Evolutionary conservation across 2,797 vertebrate genomes (phyloP).

Genomic region (Bradypodion ventrale): DNA sequence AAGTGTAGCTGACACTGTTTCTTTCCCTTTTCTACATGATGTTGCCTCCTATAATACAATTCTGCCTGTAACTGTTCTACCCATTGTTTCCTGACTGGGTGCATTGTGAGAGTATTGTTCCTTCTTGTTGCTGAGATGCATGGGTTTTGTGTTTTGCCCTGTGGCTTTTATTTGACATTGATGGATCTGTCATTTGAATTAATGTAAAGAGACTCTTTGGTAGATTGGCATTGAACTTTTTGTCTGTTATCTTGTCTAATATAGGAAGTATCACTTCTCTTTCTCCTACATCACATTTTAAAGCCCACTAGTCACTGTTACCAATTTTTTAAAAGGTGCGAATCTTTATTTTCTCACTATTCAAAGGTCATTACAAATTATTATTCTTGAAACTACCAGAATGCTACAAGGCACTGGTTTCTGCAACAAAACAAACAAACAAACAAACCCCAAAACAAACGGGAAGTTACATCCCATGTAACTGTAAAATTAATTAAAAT

Average conservation of each 20-base stretch:
- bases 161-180: fast-evolving
- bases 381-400: too few species aligned
- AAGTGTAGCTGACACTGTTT: background rate
- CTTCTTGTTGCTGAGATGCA: conserved; percentile 3
- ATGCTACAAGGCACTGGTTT: too few species aligned
- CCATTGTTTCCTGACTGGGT: background rate
- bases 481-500: too few species aligned
- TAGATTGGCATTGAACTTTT: background rate
- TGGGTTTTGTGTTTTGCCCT: background rate
- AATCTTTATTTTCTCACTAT: too few species aligned
- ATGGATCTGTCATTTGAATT: conserved; percentile 6
- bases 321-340: too few species aligned
- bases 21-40: background rate
- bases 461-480: too few species aligned
- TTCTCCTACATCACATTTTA: background rate
- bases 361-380: too few species aligned
- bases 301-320: background rate
- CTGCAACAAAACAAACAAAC: too few species aligned
- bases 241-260: background rate
- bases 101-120: background rate
- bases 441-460: too few species aligned
- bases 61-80: background rate
- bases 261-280: background rate
- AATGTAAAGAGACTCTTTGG: conserved; percentile 13
- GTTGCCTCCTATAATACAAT: background rate